Evolutionary conservation across 2,888 invertebrate genomes (phyloP), one percentile per base, ranked within the genome.

Genomic region (Gibbula magus): DNA sequence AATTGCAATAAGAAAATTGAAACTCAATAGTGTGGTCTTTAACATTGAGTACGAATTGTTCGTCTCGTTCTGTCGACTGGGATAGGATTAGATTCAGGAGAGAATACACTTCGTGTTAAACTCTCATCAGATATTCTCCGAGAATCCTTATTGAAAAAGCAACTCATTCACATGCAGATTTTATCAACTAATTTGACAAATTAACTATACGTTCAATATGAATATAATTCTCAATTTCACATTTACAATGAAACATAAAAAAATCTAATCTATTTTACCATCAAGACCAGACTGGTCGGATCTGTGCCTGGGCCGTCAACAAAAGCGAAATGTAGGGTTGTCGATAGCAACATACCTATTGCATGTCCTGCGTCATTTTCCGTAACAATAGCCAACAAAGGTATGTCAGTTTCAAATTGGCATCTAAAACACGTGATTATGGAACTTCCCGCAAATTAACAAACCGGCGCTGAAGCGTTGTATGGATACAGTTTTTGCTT

Each of bases 401-500:
- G 61, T 61, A 61, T 61, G 61, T 61, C 61, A 61, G 25, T 61
- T 61, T 61, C 61, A 61, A 61, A 61, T 61, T 61, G 61, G 61
- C 61, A 61, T 61, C 61, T 61, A 25, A 61, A 61, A 61, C 61
- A 61, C 61, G 29, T 61, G 29, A 61, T 61, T 61, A 61, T 61
- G 29, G 61, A 61, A 29, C 25, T 61, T 61, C 61, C 61, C 61
- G 61, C 61, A 61, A 61, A 61, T 61, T 61, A 61, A 13, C 29
- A 25, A 29, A 29, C 16, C 29, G 61, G 16, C 29, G 13, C 22
- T 61, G 61, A 61, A 61, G 61, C 61, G 61, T 61, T 61, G 29
- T 10, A 61, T 61, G 10, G 61, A 18, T 25, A 61, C 8, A 29
- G 61, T 45, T 29, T 25, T 29, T 56, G n/a, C n/a, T 61, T 61